Conservation (phyloP, 2,113 vertebrate genomes). For the Accipiter cooperii region DNA sequence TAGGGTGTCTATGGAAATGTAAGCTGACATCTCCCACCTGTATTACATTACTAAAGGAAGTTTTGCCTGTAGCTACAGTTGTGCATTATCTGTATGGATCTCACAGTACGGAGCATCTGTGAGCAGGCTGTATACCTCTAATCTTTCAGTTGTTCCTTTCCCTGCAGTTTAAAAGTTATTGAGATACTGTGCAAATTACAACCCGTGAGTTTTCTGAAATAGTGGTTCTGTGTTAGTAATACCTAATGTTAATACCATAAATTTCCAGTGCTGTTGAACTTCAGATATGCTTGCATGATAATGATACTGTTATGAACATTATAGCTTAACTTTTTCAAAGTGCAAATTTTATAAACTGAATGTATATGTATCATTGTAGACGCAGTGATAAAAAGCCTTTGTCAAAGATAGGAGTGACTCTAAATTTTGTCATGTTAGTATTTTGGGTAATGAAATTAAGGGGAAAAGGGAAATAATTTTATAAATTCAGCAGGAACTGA, state of each 20-base stretch:
- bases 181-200: background rate
- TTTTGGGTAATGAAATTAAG: background rate
- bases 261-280: background rate
- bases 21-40: background rate
- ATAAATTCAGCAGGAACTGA: background rate
- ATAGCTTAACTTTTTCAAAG: background rate
- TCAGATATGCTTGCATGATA: background rate
- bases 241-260: background rate
- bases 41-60: background rate
- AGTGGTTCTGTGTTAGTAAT: background rate
- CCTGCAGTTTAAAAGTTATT: background rate
- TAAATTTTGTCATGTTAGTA: background rate
- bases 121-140: background rate
- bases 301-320: background rate
- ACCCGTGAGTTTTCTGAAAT: background rate
- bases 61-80: background rate
- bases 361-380: background rate
- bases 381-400: background rate
- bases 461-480: background rate
- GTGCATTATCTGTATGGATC: background rate
- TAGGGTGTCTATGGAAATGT: background rate
- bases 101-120: background rate
- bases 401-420: background rate
- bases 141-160: background rate
- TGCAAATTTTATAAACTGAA: background rate